Evolutionary conservation across 2,113 vertebrate species (phyloP).

Genomic region (Melanostigma gelatinosum): DNA sequence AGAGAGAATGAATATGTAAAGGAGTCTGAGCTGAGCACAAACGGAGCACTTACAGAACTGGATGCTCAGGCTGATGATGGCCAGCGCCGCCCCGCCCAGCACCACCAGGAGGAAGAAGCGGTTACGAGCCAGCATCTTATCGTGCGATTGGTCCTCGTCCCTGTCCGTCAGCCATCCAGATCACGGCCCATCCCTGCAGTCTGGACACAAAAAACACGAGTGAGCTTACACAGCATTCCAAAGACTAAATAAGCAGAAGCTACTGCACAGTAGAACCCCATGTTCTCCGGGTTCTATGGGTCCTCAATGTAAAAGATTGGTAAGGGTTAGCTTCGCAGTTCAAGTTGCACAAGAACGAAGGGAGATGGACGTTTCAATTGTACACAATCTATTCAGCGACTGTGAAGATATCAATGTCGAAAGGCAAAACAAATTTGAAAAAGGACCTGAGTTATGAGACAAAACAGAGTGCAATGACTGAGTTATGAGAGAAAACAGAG

Average conservation of each 20-base stretch:
- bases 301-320: too few relatives aligned
- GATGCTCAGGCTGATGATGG: conserved; percentile 93
- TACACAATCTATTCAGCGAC: not conserved
- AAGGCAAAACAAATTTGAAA: too few relatives aligned
- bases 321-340: not conserved
- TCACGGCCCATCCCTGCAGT: conserved; percentile 63
- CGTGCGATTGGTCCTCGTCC: conserved; percentile 72
- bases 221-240: not conserved
- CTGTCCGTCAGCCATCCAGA: conserved; percentile 87
- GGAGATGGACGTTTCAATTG: not conserved
- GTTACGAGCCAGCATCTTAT: conserved; percentile 95
- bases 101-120: conserved; percentile 95
- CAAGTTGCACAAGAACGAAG: not conserved
- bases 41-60: conserved; percentile 91
- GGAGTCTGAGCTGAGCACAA: not conserved
- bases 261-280: too few relatives aligned
- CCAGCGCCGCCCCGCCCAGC: conserved; percentile 90
- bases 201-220: conserved; percentile 38
- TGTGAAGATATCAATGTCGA: not conserved
- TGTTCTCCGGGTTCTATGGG: too few relatives aligned
- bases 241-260: too few relatives aligned
- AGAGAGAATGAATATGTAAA: not conserved
- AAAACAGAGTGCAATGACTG: too few relatives aligned
- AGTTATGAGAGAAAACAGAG: too few relatives aligned
- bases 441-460: too few relatives aligned